Evolutionary conservation across 2,797 vertebrate species (phyloP).

Genomic region (Phalanger gymnotis): DNA sequence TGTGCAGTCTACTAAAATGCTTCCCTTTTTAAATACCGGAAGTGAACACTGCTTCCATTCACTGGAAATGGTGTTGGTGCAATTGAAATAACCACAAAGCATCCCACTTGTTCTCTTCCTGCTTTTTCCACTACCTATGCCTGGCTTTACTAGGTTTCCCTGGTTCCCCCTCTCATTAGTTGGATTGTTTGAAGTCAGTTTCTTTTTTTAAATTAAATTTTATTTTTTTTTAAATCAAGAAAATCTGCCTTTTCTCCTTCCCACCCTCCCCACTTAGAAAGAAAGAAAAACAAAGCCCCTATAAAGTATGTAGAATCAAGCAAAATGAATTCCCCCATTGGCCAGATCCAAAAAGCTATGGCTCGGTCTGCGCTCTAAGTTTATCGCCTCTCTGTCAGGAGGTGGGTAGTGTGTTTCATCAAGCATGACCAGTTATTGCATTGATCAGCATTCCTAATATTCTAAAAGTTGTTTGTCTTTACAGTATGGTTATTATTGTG

Average conservation of each 20-base stretch:
- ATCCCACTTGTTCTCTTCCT: background rate
- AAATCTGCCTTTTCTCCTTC: background rate
- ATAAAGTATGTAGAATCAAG: background rate
- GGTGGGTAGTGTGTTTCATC: background rate
- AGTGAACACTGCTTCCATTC: background rate
- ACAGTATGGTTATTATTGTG: background rate
- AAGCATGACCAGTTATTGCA: background rate
- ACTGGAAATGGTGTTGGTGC: background rate
- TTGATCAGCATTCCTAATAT: background rate
- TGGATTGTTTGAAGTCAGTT: background rate
- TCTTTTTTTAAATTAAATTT: background rate
- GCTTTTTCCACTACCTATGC: background rate
- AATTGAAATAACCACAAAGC: background rate
- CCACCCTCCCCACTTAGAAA: background rate
- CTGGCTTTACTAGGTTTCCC: background rate
- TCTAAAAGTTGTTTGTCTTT: background rate
- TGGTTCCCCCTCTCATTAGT: background rate
- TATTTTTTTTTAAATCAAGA: background rate
- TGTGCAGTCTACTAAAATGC: background rate
- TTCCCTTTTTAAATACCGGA: background rate
- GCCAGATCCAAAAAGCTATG: background rate
- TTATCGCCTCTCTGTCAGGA: background rate
- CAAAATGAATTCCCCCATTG: background rate
- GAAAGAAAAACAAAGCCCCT: background rate
- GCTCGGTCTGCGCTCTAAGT: background rate